Conservation (phyloP, 2,797 vertebrate genomes). For the Scleropages formosus region DNA sequence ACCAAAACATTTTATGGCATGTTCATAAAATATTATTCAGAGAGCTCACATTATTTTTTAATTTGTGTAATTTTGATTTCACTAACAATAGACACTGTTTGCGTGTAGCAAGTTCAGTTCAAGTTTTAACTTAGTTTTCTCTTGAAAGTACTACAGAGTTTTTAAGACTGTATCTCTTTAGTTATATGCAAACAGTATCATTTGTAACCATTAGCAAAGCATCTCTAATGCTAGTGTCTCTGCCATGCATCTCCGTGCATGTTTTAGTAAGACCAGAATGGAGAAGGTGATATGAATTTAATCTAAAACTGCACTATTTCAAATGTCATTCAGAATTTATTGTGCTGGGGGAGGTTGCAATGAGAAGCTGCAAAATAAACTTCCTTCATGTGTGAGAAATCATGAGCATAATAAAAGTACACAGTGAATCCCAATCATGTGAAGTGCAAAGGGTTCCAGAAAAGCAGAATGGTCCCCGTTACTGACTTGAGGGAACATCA, state of each 20-base stretch:
- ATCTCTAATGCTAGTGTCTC: slow-evolving; percentile 17
- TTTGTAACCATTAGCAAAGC: slow-evolving; percentile 6
- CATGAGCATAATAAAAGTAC: not conserved
- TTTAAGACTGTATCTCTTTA: slow-evolving; percentile 8
- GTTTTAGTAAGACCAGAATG: slow-evolving; percentile 18
- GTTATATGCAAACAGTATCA: not conserved
- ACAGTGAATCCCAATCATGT: not conserved
- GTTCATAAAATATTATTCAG: not conserved
- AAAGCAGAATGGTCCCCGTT: slow-evolving; percentile 3
- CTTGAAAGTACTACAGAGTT: not conserved
- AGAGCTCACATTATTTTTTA: not conserved
- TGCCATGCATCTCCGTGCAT: slow-evolving; percentile 8
- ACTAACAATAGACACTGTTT: not conserved
- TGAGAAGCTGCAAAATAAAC: slow-evolving; percentile 16
- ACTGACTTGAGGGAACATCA: slow-evolving; percentile 3
- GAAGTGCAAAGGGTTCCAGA: not conserved
- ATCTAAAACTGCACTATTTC: slow-evolving; percentile 19
- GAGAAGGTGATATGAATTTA: slow-evolving; percentile 3
- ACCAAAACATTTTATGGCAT: too few species aligned
- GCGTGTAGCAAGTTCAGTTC: not conserved
- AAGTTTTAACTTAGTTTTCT: not conserved
- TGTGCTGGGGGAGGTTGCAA: not conserved
- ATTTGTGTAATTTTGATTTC: not conserved
- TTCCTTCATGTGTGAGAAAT: not conserved
- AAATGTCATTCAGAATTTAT: slow-evolving; percentile 21